These are phyloP conservation scores for Amyelois transitella DNA, from an alignment of 1,140 invertebrate genomes.

Conservation along the genomic window DNA sequence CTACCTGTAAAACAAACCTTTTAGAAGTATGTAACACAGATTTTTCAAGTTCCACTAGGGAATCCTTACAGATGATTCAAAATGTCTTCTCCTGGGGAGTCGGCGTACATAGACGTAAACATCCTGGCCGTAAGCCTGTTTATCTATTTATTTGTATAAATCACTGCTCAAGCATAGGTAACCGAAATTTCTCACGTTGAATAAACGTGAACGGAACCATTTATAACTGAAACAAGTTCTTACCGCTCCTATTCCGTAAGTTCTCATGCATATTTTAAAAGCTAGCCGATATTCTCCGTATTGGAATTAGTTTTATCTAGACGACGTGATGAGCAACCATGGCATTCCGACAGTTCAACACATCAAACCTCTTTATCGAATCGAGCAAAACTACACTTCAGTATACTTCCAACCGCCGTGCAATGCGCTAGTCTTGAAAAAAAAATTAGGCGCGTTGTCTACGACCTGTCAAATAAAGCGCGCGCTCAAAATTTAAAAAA, in stretches of 20 bases:
- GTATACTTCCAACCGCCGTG: constrained; percentile 27
- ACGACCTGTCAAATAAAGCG: constrained; percentile 5
- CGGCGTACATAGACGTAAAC: too few relatives aligned
- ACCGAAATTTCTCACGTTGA: too few relatives aligned
- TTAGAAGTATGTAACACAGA: too few relatives aligned
- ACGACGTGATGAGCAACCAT: neutral
- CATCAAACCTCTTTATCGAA: neutral
- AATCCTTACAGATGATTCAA: too few relatives aligned
- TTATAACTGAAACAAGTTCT: neutral
- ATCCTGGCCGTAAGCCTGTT: too few relatives aligned
- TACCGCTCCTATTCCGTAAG: neutral
- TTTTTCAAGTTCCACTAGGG: too few relatives aligned
- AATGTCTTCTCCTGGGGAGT: too few relatives aligned
- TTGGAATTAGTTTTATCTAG: neutral
- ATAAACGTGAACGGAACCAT: neutral
- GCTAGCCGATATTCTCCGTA: neutral
- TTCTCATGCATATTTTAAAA: neutral
- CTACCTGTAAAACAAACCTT: too few relatives aligned
- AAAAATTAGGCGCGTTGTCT: constrained; percentile 15
- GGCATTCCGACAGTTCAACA: neutral
- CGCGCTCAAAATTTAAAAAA: neutral
- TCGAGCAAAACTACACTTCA: constrained; percentile 13
- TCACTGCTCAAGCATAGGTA: too few relatives aligned
- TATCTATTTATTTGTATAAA: too few relatives aligned
- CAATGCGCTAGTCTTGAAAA: constrained; percentile 25